These are phyloP conservation scores for Rafetus swinhoei DNA, from an alignment of 2,113 vertebrate species.

Conservation along the genomic window DNA sequence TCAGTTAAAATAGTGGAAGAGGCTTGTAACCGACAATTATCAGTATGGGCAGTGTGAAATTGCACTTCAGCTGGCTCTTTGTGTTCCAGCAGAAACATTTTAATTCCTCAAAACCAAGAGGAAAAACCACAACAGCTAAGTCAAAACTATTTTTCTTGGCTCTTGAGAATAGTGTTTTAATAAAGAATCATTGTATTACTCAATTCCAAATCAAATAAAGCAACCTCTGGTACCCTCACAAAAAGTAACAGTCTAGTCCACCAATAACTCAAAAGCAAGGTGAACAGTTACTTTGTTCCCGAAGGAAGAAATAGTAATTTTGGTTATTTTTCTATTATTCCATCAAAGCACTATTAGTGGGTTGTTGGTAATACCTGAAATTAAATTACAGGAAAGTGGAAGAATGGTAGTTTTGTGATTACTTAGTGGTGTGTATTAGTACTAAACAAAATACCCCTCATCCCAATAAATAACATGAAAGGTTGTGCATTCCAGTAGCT, in stretches of 20 bases:
- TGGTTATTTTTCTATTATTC: neutral
- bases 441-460: neutral
- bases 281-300: neutral
- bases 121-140: neutral
- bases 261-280: neutral
- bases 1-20: neutral
- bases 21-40: neutral
- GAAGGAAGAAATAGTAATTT: neutral
- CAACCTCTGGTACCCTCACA: neutral
- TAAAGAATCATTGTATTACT: neutral
- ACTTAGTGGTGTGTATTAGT: neutral
- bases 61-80: slow-evolving; percentile 2
- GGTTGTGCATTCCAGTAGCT: neutral
- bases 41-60: neutral
- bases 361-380: neutral
- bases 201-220: neutral
- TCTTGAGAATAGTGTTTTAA: neutral
- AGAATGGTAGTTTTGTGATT: neutral
- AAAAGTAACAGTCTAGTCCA: neutral
- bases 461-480: neutral
- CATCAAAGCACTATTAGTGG: neutral
- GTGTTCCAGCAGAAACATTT: neutral
- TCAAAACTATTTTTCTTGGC: neutral
- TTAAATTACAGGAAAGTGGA: neutral
- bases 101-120: neutral